Conservation (phyloP, 2,797 vertebrate species). For the Enteromius paludinosus region DNA sequence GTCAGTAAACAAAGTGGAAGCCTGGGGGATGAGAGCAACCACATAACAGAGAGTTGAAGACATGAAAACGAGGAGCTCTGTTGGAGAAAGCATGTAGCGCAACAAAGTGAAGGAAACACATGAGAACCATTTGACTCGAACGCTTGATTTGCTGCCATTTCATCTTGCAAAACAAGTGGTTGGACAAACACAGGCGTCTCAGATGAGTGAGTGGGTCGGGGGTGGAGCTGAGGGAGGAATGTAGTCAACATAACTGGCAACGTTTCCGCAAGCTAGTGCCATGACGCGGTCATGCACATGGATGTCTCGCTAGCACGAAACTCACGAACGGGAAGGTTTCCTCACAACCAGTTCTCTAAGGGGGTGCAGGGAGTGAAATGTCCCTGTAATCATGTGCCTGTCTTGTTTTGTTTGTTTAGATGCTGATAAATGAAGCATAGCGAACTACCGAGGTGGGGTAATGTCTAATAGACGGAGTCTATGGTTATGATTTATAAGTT, state of each 20-base stretch:
- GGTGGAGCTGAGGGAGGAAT: constrained; percentile 23
- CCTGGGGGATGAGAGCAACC: constrained; percentile 25
- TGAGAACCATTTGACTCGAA: constrained; percentile 36
- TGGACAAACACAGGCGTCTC: constrained; percentile 39
- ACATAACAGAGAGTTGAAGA: constrained; percentile 47
- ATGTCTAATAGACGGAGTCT: neutral
- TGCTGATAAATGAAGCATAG: constrained; percentile 11
- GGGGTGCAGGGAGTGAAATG: neutral
- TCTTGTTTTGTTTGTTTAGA: constrained; percentile 23
- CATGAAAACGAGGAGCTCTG: constrained; percentile 38
- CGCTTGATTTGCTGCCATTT: constrained; percentile 48
- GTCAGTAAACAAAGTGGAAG: constrained; percentile 48
- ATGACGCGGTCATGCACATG: constrained; percentile 27
- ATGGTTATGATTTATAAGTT: constrained; percentile 6
- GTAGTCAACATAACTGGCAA: constrained; percentile 37
- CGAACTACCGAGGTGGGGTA: neutral
- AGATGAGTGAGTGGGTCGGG: constrained; percentile 42
- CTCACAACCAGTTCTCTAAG: constrained; percentile 11
- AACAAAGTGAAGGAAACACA: constrained; percentile 36
- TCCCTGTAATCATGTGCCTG: neutral
- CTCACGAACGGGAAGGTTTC: constrained; percentile 24
- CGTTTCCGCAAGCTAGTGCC: neutral
- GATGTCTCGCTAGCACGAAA: constrained; percentile 20
- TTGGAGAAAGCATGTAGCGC: constrained; percentile 19
- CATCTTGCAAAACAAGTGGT: constrained; percentile 40